These are phyloP conservation scores for Acestrorhynchus altus DNA, from an alignment of 2,797 vertebrate genomes.

Conservation along the genomic window DNA sequence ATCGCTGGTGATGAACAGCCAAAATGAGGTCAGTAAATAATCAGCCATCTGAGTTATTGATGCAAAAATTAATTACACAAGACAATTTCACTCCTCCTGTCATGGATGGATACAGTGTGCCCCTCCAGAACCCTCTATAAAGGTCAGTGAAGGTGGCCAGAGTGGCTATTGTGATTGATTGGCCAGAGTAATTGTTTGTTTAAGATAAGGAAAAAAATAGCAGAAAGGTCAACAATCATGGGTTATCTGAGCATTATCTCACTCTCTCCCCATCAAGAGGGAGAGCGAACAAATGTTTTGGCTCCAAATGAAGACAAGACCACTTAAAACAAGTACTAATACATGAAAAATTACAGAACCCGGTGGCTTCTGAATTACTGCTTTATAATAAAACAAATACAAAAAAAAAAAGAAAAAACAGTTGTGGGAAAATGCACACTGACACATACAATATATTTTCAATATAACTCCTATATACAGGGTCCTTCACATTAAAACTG, in stretches of 20 bases:
- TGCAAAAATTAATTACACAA: conserved; percentile 43
- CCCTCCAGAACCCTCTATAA: conserved; percentile 10
- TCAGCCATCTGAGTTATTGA: conserved; percentile 32
- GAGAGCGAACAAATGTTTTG: conserved; percentile 38
- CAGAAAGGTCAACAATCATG: conserved; percentile 68
- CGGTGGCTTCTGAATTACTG: too few relatives aligned
- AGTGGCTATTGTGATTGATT: conserved; percentile 54
- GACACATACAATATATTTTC: conserved; percentile 53
- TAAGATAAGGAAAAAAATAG: conserved; percentile 72
- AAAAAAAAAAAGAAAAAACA: conserved; percentile 39
- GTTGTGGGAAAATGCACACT: conserved; percentile 33
- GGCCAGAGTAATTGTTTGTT: conserved; percentile 66
- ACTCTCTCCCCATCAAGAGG: conserved; percentile 32
- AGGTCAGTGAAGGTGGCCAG: conserved; percentile 48
- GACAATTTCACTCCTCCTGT: conserved; percentile 42
- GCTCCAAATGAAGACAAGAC: conserved; percentile 26
- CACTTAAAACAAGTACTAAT: background rate
- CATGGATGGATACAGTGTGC: conserved; percentile 42
- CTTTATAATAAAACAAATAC: conserved; percentile 13
- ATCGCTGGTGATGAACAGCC: conserved; percentile 8
- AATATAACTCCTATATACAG: conserved; percentile 74
- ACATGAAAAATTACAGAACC: background rate
- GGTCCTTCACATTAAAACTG: conserved; percentile 49
- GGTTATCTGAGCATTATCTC: conserved; percentile 68
- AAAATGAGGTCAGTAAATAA: conserved; percentile 41